These are phyloP conservation scores for Columba janthina DNA, from an alignment of 2,113 vertebrate genomes.

Conservation along the genomic window DNA sequence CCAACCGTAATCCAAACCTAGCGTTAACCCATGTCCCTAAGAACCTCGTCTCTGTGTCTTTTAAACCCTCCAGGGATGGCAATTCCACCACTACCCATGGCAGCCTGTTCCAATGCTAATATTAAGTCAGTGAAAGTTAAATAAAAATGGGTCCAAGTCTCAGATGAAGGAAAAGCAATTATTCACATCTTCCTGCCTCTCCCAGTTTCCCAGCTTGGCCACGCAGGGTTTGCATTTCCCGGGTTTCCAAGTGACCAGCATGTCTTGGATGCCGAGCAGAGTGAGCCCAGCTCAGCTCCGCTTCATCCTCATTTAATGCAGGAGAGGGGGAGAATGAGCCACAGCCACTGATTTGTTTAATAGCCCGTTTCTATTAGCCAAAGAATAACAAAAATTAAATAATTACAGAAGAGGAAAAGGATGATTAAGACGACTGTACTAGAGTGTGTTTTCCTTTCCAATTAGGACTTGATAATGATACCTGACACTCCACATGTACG, in stretches of 20 bases:
- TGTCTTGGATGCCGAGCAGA: neutral
- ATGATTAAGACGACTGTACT: neutral
- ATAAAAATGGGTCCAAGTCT: neutral
- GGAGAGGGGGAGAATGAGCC: neutral
- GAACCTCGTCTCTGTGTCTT: too few relatives aligned
- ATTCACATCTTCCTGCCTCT: neutral
- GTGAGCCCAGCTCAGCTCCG: neutral
- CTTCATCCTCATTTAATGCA: rapidly evolving
- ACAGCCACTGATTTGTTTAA: neutral
- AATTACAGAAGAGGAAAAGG: neutral
- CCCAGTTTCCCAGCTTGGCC: neutral
- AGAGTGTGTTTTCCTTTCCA: neutral
- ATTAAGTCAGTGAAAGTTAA: too few relatives aligned
- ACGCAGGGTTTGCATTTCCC: neutral
- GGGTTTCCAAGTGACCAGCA: rapidly evolving
- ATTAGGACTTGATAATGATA: neutral
- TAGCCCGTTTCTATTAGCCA: neutral
- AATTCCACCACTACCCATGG: too few relatives aligned
- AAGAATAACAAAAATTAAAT: neutral
- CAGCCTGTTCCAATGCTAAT: too few relatives aligned
- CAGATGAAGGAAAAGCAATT: neutral
- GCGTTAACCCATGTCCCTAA: too few relatives aligned
- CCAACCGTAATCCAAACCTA: too few relatives aligned
- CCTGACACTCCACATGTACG: rapidly evolving
- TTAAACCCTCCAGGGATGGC: too few relatives aligned